Conservation (phyloP, 2,113 vertebrate species). For the Spilogale gracilis region DNA sequence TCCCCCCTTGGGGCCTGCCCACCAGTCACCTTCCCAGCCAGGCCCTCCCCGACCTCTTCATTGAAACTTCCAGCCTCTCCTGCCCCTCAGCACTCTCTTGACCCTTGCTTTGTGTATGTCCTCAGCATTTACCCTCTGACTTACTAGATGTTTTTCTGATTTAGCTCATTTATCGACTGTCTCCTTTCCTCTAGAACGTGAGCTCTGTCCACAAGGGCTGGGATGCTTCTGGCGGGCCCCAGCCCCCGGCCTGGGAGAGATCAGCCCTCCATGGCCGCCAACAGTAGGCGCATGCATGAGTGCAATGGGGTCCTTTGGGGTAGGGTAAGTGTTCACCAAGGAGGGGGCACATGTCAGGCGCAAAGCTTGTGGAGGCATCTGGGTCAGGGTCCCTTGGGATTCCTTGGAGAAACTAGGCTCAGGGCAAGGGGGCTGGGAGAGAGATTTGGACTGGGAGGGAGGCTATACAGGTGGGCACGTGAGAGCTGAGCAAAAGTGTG, state of each 20-base stretch:
- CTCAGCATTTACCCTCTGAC: neutral
- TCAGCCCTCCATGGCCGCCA: neutral
- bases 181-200: neutral
- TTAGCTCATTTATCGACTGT: rapidly evolving
- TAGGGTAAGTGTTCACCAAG: neutral
- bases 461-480: no score
- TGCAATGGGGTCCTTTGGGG: neutral
- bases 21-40: neutral
- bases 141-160: neutral
- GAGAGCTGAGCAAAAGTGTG: neutral
- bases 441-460: rapidly evolving
- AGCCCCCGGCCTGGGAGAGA: no score
- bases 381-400: neutral
- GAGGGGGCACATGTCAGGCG: neutral
- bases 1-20: neutral
- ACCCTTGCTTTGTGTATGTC: neutral
- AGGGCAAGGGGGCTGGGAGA: neutral
- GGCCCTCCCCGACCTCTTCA: neutral
- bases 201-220: neutral
- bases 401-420: neutral
- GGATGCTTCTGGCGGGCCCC: neutral
- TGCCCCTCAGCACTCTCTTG: neutral
- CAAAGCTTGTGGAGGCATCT: neutral
- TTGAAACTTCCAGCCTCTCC: neutral
- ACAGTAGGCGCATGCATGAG: neutral